Conservation (phyloP, 2,797 vertebrate species). For the Garrulus glandarius region DNA sequence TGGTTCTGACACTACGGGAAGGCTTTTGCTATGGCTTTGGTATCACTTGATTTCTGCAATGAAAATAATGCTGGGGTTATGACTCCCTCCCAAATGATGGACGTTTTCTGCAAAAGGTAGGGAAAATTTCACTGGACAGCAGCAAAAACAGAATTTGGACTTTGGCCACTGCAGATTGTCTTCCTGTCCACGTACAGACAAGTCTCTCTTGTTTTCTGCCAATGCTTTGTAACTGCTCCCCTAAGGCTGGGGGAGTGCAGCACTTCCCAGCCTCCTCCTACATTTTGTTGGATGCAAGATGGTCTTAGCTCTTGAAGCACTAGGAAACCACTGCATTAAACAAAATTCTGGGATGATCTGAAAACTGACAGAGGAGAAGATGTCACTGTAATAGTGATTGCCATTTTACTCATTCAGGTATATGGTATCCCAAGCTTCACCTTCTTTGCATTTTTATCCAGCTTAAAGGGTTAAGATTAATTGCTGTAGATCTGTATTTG, state of each 20-base stretch:
- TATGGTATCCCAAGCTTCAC: background rate
- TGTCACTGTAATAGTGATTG: background rate
- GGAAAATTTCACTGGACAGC: background rate
- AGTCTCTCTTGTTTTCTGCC: background rate
- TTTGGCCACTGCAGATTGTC: background rate
- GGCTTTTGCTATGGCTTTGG: background rate
- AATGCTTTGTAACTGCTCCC: background rate
- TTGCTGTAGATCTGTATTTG: background rate
- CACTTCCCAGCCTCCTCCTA: background rate
- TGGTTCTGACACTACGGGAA: background rate
- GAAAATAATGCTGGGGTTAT: background rate
- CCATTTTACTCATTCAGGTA: background rate
- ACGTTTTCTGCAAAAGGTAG: background rate
- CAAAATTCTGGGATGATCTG: background rate
- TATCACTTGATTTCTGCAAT: background rate
- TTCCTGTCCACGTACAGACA: background rate
- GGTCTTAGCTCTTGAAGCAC: background rate
- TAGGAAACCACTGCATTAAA: background rate
- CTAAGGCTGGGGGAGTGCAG: background rate
- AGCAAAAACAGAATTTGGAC: background rate
- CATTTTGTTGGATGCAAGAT: rapidly evolving
- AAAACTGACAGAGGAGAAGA: background rate
- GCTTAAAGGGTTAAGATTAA: background rate
- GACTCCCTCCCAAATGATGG: background rate
- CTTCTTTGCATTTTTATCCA: background rate